These are phyloP conservation scores for Phalloptychus januarius DNA, from an alignment of 2,797 vertebrate genomes.

Conservation along the genomic window DNA sequence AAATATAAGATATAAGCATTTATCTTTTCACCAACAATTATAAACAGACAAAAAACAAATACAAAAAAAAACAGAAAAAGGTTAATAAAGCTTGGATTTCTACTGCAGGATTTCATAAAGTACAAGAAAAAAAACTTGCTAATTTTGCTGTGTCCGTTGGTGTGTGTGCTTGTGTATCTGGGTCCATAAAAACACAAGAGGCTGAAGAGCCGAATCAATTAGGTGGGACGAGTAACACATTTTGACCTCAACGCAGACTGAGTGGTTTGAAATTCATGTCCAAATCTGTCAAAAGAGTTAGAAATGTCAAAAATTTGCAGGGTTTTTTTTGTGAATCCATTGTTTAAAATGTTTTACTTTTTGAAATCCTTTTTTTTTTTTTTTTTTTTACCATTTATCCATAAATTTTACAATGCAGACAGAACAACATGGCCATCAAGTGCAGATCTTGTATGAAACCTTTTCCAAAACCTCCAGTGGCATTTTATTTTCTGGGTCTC, in stretches of 20 bases:
- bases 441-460: neutral
- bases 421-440: neutral
- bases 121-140: neutral
- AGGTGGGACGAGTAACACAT: neutral
- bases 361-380: neutral
- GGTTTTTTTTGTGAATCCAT: neutral
- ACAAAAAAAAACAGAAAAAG: no score
- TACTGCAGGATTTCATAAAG: neutral
- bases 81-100: neutral
- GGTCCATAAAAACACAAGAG: neutral
- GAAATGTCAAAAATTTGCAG: no score
- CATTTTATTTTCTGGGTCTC: conserved; percentile 76
- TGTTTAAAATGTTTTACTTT: neutral
- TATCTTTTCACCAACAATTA: neutral
- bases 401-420: neutral
- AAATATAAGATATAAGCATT: neutral
- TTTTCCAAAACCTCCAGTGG: conserved; percentile 1
- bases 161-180: neutral
- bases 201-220: neutral
- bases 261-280: neutral
- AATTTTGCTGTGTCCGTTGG: neutral
- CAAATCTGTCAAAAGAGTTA: neutral
- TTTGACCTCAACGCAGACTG: neutral
- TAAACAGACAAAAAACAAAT: neutral
- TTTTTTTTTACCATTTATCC: neutral